Conservation (phyloP, 2,113 vertebrate species). For the Alethe castanea region DNA sequence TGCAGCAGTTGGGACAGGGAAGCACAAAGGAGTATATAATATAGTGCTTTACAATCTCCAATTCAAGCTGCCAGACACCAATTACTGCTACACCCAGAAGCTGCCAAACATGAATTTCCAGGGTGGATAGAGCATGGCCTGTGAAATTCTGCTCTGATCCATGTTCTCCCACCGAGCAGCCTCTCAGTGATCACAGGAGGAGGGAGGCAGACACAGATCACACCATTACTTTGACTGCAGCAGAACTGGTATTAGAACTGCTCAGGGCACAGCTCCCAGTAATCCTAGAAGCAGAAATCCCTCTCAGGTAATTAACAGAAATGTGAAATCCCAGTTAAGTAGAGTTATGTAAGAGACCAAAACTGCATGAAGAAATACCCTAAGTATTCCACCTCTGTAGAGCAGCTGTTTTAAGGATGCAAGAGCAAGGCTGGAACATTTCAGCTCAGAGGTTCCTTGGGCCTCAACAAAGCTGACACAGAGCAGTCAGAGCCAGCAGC, state of each 20-base stretch:
- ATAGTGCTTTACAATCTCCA: neutral
- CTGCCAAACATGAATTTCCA: neutral
- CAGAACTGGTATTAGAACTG: neutral
- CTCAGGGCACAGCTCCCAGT: neutral
- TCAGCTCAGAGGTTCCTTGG: neutral
- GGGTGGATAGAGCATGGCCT: neutral
- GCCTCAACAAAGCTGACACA: neutral
- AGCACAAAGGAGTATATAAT: neutral
- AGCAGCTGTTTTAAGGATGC: neutral
- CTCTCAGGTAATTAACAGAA: neutral
- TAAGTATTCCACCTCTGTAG: neutral
- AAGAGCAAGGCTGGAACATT: neutral
- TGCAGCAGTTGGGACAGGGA: neutral
- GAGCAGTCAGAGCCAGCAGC: neutral
- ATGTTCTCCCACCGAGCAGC: rapidly evolving
- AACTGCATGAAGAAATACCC: neutral
- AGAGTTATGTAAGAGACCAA: neutral
- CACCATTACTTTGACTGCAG: neutral
- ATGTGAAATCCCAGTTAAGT: neutral
- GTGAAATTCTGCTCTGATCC: neutral
- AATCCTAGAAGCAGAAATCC: neutral
- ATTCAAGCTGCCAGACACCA: neutral
- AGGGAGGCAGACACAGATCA: neutral
- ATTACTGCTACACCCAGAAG: neutral
- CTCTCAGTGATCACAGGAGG: neutral